Percentiles rank a stretch among this genome's conserved stretches.
These are phyloP conservation scores for Eulemur macaco DNA, from an alignment of 2,113 vertebrate species.

Conservation along the genomic window DNA sequence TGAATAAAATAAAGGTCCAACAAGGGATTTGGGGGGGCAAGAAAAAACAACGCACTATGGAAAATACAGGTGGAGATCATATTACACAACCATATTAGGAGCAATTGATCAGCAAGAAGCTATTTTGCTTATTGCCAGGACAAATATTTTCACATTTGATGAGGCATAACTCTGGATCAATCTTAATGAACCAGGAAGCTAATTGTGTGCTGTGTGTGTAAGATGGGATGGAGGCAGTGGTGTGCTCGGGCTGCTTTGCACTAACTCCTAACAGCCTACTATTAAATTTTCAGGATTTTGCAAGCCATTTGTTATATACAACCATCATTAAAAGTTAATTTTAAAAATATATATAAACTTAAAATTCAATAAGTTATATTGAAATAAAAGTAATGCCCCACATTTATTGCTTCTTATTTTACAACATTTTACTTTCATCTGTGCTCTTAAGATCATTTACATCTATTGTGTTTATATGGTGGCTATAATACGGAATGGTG, in stretches of 20 bases:
- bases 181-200: slow-evolving; percentile 58
- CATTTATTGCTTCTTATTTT: background rate
- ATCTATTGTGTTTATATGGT: background rate
- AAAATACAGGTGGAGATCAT: slow-evolving; percentile 11
- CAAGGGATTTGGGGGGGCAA: background rate
- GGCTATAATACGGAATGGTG: background rate
- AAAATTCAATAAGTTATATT: background rate
- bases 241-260: background rate
- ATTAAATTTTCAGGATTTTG: slow-evolving; percentile 5
- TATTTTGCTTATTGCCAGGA: slow-evolving; percentile 59
- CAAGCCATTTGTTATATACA: background rate
- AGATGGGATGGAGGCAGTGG: background rate
- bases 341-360: background rate
- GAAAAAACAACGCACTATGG: background rate
- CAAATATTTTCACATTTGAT: slow-evolving; percentile 68
- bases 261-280: background rate
- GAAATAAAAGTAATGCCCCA: background rate
- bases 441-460: background rate
- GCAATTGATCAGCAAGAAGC: background rate
- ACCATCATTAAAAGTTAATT: slow-evolving; percentile 18
- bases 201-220: slow-evolving; percentile 19
- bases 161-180: slow-evolving; percentile 50
- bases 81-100: background rate
- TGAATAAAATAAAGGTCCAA: slow-evolving; percentile 41
- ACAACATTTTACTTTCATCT: background rate